Evolutionary conservation across 2,113 vertebrate genomes (phyloP), one percentile per base, ranked within the genome.

Genomic region (Echinops telfairi): DNA sequence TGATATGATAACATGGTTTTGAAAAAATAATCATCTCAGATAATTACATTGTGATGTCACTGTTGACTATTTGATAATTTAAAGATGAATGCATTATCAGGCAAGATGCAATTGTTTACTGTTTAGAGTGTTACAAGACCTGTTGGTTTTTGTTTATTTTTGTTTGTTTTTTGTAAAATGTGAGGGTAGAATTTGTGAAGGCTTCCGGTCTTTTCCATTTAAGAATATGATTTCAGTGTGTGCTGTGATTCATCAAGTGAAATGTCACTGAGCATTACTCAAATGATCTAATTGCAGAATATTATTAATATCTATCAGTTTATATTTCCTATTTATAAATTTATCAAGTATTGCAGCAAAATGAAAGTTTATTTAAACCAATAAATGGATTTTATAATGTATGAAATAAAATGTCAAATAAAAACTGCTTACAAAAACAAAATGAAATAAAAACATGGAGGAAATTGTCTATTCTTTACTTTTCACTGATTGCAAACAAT

Each of bases 391-490:
- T 53, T 53, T 53, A 14, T 53, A 53, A 57, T 64, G 16, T 17
- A 19, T 78, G 23, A 91, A 78, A 43, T 83, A 12, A 83, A 88
- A 58, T 91, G 4, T 88, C 47, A 89, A 64, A 40, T 47, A 33
- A 58, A 29, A 15, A 23, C 2, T 40, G 25, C 33, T 88, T 71
- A 38, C 43, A 89, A 91, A 66, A 80, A 70, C n/a, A 25, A 40
- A 79, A n/a, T 57, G 9, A 76, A 86, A n/a, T 57, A 11, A 76
- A 75, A 76, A 73, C 22, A 62, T 29, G 16, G 60, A 19, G 14
- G 88, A 83, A 17, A 53, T 92, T 10, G 8, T 3, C 47, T 1
- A 57, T 1, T 90, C 53, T 33, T 80, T 36, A 70, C 14, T 7
- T 90, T 79, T 83, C 58, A 27, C 12, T 68, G 4, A 36, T 87